Evolutionary conservation across 2,888 invertebrate species (phyloP).

Genomic region (Rhagium mordax): DNA sequence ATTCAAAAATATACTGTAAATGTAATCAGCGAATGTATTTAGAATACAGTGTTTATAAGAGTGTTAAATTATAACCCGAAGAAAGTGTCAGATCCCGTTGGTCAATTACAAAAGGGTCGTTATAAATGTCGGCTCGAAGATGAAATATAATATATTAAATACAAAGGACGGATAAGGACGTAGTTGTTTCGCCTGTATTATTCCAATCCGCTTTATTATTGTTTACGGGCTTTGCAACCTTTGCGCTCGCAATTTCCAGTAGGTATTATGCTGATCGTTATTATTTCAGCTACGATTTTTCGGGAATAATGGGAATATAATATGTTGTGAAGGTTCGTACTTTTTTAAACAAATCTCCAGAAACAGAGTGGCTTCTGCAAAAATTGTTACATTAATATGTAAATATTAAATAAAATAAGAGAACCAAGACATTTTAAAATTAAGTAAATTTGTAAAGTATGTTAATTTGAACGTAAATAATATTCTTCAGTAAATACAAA

Average conservation of each 20-base stretch:
- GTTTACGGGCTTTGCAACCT: slow-evolving; percentile 26
- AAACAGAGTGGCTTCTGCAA: not conserved
- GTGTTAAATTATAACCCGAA: not conserved
- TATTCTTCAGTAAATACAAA: too few relatives aligned
- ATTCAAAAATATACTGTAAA: too few relatives aligned
- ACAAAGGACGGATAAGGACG: not conserved
- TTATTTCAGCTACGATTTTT: slow-evolving; percentile 27
- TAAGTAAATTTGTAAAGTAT: too few relatives aligned
- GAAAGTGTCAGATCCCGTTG: not conserved
- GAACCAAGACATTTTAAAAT: too few relatives aligned
- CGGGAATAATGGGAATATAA: slow-evolving; percentile 8
- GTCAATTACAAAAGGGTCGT: not conserved
- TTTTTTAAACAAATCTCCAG: not conserved
- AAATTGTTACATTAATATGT: too few relatives aligned
- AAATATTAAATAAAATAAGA: too few relatives aligned
- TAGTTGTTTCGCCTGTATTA: slow-evolving; percentile 10
- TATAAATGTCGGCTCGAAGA: not conserved
- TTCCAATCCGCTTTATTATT: slow-evolving; percentile 27
- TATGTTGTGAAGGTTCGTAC: not conserved
- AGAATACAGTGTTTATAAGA: not conserved
- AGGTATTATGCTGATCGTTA: slow-evolving; percentile 22
- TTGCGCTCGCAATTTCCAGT: slow-evolving; percentile 18
- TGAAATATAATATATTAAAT: slow-evolving; percentile 17
- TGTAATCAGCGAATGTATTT: too few relatives aligned
- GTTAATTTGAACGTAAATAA: too few relatives aligned